phyloP scores from a whole-genome alignment of 1,140 invertebrate species.

The Proctacanthus coquilletti region DNA sequence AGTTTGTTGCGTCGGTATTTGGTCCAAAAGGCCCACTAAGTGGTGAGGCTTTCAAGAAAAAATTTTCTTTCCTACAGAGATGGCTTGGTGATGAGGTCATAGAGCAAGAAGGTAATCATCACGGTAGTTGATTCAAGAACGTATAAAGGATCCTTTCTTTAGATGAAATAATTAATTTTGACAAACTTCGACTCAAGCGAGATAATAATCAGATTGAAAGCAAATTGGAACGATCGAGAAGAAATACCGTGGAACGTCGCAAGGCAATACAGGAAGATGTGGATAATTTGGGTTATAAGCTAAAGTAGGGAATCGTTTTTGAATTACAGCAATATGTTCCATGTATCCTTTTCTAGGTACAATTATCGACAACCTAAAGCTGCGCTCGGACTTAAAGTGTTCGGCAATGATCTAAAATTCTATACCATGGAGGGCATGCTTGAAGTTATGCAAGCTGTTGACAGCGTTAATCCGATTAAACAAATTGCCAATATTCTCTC shows the following conservation, averaged over 20 bases:
- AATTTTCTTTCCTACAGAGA: slow-evolving; percentile 33
- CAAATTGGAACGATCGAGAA: background rate
- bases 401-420: slow-evolving; percentile 65
- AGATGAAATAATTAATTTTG: slow-evolving; percentile 20
- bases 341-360: slow-evolving; percentile 22
- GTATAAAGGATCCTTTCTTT: slow-evolving; percentile 7
- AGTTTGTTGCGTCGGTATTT: slow-evolving; percentile 65
- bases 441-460: slow-evolving; percentile 43
- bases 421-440: slow-evolving; percentile 45
- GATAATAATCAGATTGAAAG: slow-evolving; percentile 2
- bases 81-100: slow-evolving; percentile 20
- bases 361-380: slow-evolving; percentile 39
- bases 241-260: slow-evolving; percentile 8
- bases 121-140: no score
- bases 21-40: slow-evolving; percentile 55
- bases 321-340: background rate
- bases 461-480: slow-evolving; percentile 47
- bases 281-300: slow-evolving; percentile 21
- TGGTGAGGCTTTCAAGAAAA: slow-evolving; percentile 41
- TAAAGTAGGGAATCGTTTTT: no score
- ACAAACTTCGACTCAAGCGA: slow-evolving; percentile 18
- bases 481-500: slow-evolving; percentile 54
- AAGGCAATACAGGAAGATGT: slow-evolving; percentile 15
- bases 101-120: slow-evolving; percentile 17
- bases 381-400: slow-evolving; percentile 44